Evolutionary conservation across 1,140 invertebrate genomes (phyloP).

Genomic region (Drosophila burlai): DNA sequence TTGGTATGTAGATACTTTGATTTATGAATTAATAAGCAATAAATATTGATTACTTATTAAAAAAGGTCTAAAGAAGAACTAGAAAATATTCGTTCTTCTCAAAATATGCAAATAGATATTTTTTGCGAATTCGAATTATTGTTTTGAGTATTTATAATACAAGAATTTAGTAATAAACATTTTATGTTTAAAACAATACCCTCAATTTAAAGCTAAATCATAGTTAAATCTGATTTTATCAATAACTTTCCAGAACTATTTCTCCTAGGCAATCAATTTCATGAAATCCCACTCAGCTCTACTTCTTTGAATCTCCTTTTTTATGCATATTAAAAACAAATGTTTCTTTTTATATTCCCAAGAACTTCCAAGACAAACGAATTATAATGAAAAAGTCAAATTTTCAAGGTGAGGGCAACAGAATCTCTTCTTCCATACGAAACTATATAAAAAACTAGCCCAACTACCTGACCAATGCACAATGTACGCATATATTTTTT

Average conservation of each 20-base stretch:
- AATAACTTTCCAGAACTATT: neutral
- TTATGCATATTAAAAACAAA: slow-evolving; percentile 43
- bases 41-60: too few relatives aligned
- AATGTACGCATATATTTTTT: slow-evolving; percentile 43
- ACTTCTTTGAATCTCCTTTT: slow-evolving; percentile 26
- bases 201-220: too few relatives aligned
- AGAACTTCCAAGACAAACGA: slow-evolving; percentile 56
- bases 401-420: slow-evolving; percentile 54
- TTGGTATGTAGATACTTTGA: too few relatives aligned
- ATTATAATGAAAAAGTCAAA: slow-evolving; percentile 80
- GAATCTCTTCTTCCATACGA: slow-evolving; percentile 34
- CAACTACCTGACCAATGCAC: slow-evolving; percentile 42
- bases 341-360: slow-evolving; percentile 41
- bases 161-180: too few relatives aligned
- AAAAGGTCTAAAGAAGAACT: too few relatives aligned
- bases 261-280: neutral
- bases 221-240: neutral
- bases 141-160: too few relatives aligned
- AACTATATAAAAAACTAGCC: slow-evolving; percentile 49
- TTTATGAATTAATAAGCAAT: too few relatives aligned
- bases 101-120: too few relatives aligned
- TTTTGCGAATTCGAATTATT: too few relatives aligned
- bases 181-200: neutral
- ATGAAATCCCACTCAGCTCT: neutral
- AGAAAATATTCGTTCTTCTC: neutral